These are phyloP conservation scores for Poecilus cupreus DNA, from an alignment of 2,888 invertebrate species.

Conservation along the genomic window DNA sequence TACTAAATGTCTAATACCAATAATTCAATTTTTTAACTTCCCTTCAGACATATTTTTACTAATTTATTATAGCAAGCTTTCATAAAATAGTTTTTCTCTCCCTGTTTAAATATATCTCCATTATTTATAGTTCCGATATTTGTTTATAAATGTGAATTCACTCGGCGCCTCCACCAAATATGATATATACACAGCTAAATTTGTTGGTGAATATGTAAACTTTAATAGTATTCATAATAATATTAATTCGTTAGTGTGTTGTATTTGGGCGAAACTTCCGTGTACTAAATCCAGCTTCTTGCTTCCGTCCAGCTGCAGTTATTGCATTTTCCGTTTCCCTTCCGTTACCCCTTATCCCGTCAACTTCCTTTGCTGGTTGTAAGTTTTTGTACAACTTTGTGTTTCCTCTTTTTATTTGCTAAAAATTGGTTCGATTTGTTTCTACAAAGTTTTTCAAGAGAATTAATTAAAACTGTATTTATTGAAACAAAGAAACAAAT, in stretches of 20 bases:
- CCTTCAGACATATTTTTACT: no score
- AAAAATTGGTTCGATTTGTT: slow-evolving; percentile 24
- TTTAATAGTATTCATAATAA: no score
- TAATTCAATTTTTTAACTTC: no score
- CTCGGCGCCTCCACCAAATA: no score
- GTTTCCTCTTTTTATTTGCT: background rate
- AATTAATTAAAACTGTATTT: slow-evolving; percentile 35
- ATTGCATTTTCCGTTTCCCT: slow-evolving; percentile 37
- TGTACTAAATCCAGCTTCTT: background rate
- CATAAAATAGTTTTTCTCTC: no score
- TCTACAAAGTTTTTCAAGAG: background rate
- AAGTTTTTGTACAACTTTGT: background rate
- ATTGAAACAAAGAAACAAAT: background rate
- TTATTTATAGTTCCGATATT: no score
- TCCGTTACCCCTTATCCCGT: background rate
- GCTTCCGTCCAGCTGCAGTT: background rate
- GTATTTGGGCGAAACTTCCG: background rate
- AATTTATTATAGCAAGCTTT: no score
- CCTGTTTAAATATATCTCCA: no score
- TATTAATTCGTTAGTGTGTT: background rate
- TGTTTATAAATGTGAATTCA: no score
- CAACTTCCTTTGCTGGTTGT: background rate
- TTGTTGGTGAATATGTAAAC: no score
- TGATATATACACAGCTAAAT: no score
- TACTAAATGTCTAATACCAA: no score